Evolutionary conservation across 1,140 invertebrate species (phyloP), one percentile per base, ranked within the genome.

Genomic region (Steinernema khuongi): DNA sequence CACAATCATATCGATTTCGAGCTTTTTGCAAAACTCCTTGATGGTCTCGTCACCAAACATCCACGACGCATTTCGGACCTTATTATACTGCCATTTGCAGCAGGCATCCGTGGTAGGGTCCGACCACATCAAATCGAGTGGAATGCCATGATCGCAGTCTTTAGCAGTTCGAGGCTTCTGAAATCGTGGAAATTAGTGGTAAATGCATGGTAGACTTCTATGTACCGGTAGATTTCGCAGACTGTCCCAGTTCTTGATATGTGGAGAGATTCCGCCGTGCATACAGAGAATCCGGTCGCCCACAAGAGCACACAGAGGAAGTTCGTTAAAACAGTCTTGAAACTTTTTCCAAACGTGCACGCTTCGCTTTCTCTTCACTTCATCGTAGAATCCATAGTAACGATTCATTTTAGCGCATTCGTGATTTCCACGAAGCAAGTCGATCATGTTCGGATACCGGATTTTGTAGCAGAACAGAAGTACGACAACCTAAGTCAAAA

Each of bases 241-340:
- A 71, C 29, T 31, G n/a, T 85, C 79, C 73, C 89, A 91, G 77
- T 50, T 78, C 29, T 81, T 79, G 31, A 92, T 84, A 84, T 92
- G 91, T 29, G 91, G 91, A 81, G 91, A 91, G 17, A 93, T 88
- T 26, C 92, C 92, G 31, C 91, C 91, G 80, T 92, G 91, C 86
- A 91, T 92, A 85, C 91, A 92, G 85, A 92, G 91, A 80, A 92
- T 92, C 85, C 91, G 91, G 83, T 92, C 90, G 81, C 92, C 91
- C 76, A 92, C 91, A 80, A 94, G 92, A 41, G 92, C 93, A 67
- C 92, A 94, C 0, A 79, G 67, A 0, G 78, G 78, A 17, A 75
- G 68, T 31, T 76, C 74, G 32, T 77, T 74, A 70, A 79, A 80
- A 76, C 86, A 87, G 76, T 87, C 87, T 82, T 87, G 87, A 67